These are phyloP conservation scores for Pygmarrhopalites habei DNA, from an alignment of 1,140 invertebrate species.

Conservation along the genomic window DNA sequence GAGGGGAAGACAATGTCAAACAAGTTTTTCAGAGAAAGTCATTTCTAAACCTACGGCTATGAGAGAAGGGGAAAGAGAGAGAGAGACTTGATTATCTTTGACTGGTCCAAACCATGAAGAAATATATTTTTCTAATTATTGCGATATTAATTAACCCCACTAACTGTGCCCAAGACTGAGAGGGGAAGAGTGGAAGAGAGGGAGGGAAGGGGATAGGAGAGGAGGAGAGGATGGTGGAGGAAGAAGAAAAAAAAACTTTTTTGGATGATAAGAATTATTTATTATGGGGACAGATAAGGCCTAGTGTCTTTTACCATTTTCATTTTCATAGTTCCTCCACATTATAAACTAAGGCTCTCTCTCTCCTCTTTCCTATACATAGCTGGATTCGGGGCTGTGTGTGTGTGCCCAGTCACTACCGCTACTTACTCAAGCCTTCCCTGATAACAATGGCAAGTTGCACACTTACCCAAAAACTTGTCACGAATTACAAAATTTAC, in stretches of 20 bases:
- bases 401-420: neutral
- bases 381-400: slow-evolving; percentile 8
- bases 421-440: too few species aligned
- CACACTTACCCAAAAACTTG: slow-evolving; percentile 28
- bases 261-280: slow-evolving; percentile 37
- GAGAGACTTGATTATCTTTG: slow-evolving; percentile 32
- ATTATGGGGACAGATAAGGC: slow-evolving; percentile 35
- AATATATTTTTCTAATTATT: slow-evolving; percentile 37
- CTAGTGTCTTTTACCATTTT: slow-evolving; percentile 15
- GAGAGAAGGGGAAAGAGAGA: neutral
- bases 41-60: too few species aligned
- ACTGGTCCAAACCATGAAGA: slow-evolving; percentile 19
- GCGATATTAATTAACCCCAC: slow-evolving; percentile 36
- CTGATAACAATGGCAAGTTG: slow-evolving; percentile 33
- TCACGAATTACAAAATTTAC: slow-evolving; percentile 27
- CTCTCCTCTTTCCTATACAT: slow-evolving; percentile 9
- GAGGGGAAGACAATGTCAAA: neutral
- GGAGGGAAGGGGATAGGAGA: slow-evolving; percentile 2
- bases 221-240: slow-evolving; percentile 17
- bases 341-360: slow-evolving; percentile 6
- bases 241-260: slow-evolving; percentile 29
- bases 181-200: slow-evolving; percentile 3
- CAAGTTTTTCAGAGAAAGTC: neutral
- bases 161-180: slow-evolving; percentile 18
- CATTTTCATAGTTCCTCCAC: neutral